phyloP scores from a whole-genome alignment of 2,113 vertebrate genomes.

The Mobula hypostoma region DNA sequence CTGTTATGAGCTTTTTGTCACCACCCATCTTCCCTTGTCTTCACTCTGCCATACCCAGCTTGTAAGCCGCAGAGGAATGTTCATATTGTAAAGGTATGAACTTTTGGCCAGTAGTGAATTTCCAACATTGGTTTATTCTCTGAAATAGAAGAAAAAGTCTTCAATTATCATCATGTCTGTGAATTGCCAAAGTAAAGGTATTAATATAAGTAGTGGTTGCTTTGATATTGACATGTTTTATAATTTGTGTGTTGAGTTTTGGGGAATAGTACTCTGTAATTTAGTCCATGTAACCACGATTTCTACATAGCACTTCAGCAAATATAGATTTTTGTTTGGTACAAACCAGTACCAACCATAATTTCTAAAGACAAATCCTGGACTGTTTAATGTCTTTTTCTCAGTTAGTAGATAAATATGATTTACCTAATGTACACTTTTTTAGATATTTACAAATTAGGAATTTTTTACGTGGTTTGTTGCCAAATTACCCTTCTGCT shows the following conservation, averaged over 20 bases:
- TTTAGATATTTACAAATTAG: too few relatives aligned
- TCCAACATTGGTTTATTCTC: neutral
- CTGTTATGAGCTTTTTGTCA: neutral
- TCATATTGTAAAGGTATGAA: neutral
- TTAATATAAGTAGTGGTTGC: neutral
- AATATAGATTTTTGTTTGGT: neutral
- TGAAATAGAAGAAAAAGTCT: neutral
- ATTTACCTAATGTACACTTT: too few relatives aligned
- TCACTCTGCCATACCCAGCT: neutral
- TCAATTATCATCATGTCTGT: neutral
- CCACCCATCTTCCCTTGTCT: neutral
- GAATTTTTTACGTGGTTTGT: too few relatives aligned
- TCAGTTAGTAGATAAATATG: too few relatives aligned
- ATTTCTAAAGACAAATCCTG: neutral
- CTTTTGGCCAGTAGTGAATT: neutral
- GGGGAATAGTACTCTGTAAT: neutral
- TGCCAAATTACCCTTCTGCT: too few relatives aligned
- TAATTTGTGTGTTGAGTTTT: neutral
- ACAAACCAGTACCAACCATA: neutral
- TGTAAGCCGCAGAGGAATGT: neutral
- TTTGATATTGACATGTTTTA: neutral
- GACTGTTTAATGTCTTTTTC: too few relatives aligned
- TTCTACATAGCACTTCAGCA: neutral
- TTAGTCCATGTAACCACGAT: neutral
- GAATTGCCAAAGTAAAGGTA: neutral